Percentiles rank a stretch among this genome's conserved stretches.
phyloP scores from a whole-genome alignment of 2,797 vertebrate genomes.

The Dendrocincla tyrannina region DNA sequence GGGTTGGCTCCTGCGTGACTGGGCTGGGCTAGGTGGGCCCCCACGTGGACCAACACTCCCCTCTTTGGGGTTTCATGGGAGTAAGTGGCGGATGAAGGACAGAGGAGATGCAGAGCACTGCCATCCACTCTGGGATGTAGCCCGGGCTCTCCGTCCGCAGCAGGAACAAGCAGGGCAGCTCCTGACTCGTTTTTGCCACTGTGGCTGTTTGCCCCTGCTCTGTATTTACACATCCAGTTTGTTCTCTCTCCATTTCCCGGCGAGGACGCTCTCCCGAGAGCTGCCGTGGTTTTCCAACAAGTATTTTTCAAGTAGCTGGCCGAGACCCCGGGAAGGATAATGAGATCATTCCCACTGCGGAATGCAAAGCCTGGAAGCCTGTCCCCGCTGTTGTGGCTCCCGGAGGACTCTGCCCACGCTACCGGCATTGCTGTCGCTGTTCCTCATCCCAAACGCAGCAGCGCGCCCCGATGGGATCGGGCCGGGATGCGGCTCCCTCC shows the following conservation, averaged over 20 bases:
- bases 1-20: not conserved
- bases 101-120: fast-evolving
- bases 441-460: constrained; percentile 19
- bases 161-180: not conserved
- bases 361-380: not conserved
- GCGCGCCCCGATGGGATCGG: not conserved
- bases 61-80: not conserved
- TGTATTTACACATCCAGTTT: not conserved
- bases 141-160: not conserved
- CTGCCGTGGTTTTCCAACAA: constrained; percentile 35
- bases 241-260: not conserved
- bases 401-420: not conserved
- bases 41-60: not conserved
- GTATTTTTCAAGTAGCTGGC: constrained; percentile 50
- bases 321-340: constrained; percentile 37
- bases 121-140: not conserved
- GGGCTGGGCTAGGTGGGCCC: not conserved
- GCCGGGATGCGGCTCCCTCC: not conserved
- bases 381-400: constrained; percentile 4
- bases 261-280: not conserved
- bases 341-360: constrained; percentile 30
- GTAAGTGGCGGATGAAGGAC: not conserved
- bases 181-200: not conserved
- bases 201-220: not conserved
- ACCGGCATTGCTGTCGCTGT: not conserved